Evolutionary conservation across 2,888 invertebrate species (phyloP), one percentile per base, ranked within the genome.

Genomic region (Mayetiola destructor): DNA sequence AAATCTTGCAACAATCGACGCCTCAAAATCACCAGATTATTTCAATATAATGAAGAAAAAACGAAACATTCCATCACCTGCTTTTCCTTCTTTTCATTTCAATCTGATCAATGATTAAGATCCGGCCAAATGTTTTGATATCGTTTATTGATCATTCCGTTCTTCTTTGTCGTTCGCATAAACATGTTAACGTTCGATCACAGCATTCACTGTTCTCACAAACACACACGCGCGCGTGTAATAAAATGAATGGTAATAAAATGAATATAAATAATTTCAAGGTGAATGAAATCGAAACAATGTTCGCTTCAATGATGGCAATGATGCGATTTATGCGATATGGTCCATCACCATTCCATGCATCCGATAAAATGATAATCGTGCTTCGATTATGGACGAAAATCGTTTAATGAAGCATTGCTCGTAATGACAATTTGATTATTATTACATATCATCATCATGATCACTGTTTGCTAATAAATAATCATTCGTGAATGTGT

Each of bases 211-310:
- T n/a, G n/a, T n/a, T n/a, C n/a, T n/a, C n/a, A n/a, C n/a, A n/a
- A n/a, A n/a, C n/a, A n/a, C n/a, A n/a, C n/a, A n/a, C n/a, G n/a
- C n/a, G n/a, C n/a, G n/a, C n/a, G n/a, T n/a, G n/a, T n/a, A n/a
- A n/a, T n/a, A n/a, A n/a, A n/a, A n/a, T n/a, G n/a, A n/a, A n/a
- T n/a, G n/a, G n/a, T n/a, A n/a, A n/a, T n/a, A n/a, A n/a, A n/a
- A n/a, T n/a, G n/a, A n/a, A n/a, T n/a, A n/a, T n/a, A 40, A 40
- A 21, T 16, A 21, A 9, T 14, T 48, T 48, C 48, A 48, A 48
- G 48, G 48, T 48, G 48, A 48, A 48, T 27, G 48, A 48, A 48
- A 48, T 48, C 48, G 48, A 48, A 48, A n/a, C 6, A n/a, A n/a
- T n/a, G n/a, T n/a, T n/a, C n/a, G n/a, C n/a, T n/a, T n/a, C n/a